Conservation (phyloP, 2,113 vertebrate genomes). For the Vidua macroura region DNA sequence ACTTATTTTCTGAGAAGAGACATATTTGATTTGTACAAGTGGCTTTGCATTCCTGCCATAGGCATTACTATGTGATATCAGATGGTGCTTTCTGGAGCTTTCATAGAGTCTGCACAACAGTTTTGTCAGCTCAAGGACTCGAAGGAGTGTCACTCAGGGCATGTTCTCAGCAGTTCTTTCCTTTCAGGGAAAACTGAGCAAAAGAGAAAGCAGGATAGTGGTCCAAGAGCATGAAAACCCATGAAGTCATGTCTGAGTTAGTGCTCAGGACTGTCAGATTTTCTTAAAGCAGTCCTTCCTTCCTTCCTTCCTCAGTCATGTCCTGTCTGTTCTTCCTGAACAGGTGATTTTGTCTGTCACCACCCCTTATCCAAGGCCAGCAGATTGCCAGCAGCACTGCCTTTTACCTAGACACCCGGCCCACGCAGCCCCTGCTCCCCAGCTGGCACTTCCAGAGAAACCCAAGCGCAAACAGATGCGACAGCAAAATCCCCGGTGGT, state of each 20-base stretch:
- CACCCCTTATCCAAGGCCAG: neutral
- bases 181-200: neutral
- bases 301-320: neutral
- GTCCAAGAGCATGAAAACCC: neutral
- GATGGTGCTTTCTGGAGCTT: neutral
- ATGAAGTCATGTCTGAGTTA: neutral
- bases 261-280: neutral
- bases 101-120: neutral
- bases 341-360: neutral
- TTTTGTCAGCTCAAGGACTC: neutral
- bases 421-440: neutral
- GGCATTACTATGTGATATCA: neutral
- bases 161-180: neutral
- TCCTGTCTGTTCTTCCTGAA: neutral
- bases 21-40: neutral
- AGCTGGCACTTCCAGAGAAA: conserved; percentile 29
- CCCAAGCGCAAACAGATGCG: neutral
- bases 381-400: neutral
- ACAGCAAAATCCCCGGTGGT: neutral
- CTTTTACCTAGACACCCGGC: neutral
- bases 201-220: neutral
- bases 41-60: neutral
- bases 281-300: neutral
- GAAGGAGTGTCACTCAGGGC: neutral
- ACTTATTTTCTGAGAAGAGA: neutral